Conservation (phyloP, 2,888 invertebrate species). For the Alviniconcha strummeri region DNA sequence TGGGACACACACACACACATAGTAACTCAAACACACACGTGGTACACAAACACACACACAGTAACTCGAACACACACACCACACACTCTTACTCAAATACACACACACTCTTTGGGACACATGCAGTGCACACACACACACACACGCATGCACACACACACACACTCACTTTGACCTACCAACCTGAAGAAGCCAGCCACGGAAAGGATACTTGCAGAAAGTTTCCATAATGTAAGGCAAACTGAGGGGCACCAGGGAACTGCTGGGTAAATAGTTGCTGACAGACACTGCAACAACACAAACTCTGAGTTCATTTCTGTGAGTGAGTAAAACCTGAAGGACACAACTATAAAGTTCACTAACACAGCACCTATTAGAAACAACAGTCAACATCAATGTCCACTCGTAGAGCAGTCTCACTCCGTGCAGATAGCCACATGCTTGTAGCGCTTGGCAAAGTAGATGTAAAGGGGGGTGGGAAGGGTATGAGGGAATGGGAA, state of each 20-base stretch:
- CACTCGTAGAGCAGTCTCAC: no score
- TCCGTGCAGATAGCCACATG: no score
- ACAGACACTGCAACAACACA: slow-evolving; percentile 79
- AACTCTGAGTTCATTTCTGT: no score
- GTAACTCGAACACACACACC: no score
- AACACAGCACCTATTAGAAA: no score
- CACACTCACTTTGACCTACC: not conserved
- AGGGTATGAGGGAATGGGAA: no score
- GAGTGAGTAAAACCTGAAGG: no score
- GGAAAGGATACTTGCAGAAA: slow-evolving; percentile 83
- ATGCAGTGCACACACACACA: not conserved
- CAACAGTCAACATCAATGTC: no score
- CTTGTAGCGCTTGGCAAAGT: no score
- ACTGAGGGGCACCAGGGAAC: slow-evolving; percentile 25
- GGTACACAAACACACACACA: not conserved
- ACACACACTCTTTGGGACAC: not conserved
- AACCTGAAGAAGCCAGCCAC: not conserved
- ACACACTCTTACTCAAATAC: not conserved
- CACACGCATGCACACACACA: not conserved
- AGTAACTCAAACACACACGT: not conserved
- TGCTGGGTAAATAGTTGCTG: slow-evolving; percentile 80
- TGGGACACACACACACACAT: not conserved
- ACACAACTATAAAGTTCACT: no score
- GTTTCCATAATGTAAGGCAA: slow-evolving; percentile 31
- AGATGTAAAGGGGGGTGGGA: no score